These are phyloP conservation scores for Epirrhoe alternata DNA, from an alignment of 2,888 invertebrate species.

Conservation along the genomic window DNA sequence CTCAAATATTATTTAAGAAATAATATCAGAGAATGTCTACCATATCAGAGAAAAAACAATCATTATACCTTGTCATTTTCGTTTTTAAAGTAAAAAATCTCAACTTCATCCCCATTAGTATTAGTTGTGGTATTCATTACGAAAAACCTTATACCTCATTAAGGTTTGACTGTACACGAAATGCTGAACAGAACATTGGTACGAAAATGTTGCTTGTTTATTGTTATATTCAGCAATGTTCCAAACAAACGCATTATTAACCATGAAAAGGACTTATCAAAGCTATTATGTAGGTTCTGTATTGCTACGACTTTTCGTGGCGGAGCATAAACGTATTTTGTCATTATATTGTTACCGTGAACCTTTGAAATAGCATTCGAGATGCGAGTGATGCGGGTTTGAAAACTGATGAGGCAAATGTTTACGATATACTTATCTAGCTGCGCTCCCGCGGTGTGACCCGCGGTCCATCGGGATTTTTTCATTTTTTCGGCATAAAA, in stretches of 20 bases:
- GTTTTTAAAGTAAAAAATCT: no score
- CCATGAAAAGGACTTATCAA: conserved; percentile 15
- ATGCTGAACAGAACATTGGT: conserved; percentile 8
- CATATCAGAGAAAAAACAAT: no score
- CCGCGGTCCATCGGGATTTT: no score
- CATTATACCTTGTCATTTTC: no score
- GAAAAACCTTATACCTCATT: not conserved
- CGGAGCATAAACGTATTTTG: conserved; percentile 18
- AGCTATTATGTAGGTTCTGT: conserved; percentile 15
- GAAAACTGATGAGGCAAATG: conserved; percentile 1
- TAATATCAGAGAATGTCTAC: no score
- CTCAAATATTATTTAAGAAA: no score
- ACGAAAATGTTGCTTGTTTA: conserved; percentile 13
- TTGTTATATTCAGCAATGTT: conserved; percentile 12
- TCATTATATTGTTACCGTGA: conserved; percentile 15
- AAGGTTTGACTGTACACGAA: not conserved
- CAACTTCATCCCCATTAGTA: not conserved
- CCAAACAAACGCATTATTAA: conserved; percentile 16
- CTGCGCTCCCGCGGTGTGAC: no score
- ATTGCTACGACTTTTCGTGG: conserved; percentile 24
- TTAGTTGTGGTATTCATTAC: not conserved
- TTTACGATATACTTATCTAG: conserved; percentile 6
- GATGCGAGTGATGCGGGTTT: not conserved
- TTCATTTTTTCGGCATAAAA: no score
- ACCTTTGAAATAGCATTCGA: not conserved